phyloP scores from a whole-genome alignment of 2,888 invertebrate genomes.

The Matsumyia berberina region DNA sequence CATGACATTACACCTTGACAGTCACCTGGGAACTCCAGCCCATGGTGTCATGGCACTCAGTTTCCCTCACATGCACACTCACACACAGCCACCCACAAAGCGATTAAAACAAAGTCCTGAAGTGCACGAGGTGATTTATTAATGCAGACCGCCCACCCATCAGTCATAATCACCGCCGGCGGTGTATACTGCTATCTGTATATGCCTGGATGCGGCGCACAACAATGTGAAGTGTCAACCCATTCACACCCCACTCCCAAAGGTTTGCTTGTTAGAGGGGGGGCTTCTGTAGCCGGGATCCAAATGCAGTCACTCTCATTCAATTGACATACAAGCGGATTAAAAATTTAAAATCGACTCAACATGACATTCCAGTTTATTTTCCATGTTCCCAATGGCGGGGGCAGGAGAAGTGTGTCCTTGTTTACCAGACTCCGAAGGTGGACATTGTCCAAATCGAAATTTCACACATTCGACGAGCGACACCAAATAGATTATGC shows the following conservation, averaged over 20 bases:
- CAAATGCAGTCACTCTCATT: conserved; percentile 73
- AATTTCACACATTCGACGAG: conserved; percentile 35
- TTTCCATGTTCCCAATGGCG: conserved; percentile 69
- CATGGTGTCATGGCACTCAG: conserved; percentile 35
- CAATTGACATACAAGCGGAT: conserved; percentile 80
- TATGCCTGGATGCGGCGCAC: conserved; percentile 58
- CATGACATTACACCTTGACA: conserved; percentile 74
- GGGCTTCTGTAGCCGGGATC: conserved; percentile 63
- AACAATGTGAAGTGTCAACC: conserved; percentile 56
- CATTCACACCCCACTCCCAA: conserved; percentile 27
- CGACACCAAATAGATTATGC: conserved; percentile 68
- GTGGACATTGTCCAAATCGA: conserved; percentile 50
- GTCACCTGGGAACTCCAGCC: conserved; percentile 58
- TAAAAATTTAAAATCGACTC: conserved; percentile 82
- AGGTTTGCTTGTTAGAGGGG: neutral
- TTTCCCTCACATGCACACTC: conserved; percentile 12
- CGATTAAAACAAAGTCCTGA: conserved; percentile 79
- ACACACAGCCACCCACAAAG: conserved; percentile 11
- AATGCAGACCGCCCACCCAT: conserved; percentile 73
- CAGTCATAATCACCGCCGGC: conserved; percentile 25
- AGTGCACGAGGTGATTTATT: conserved; percentile 80
- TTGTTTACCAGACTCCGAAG: conserved; percentile 38
- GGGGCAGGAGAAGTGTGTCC: conserved; percentile 1
- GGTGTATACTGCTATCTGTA: conserved; percentile 19
- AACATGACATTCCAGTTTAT: conserved; percentile 80